These are phyloP conservation scores for Hirtodrosophila histrioides DNA, from an alignment of 2,888 invertebrate species.

Conservation along the genomic window DNA sequence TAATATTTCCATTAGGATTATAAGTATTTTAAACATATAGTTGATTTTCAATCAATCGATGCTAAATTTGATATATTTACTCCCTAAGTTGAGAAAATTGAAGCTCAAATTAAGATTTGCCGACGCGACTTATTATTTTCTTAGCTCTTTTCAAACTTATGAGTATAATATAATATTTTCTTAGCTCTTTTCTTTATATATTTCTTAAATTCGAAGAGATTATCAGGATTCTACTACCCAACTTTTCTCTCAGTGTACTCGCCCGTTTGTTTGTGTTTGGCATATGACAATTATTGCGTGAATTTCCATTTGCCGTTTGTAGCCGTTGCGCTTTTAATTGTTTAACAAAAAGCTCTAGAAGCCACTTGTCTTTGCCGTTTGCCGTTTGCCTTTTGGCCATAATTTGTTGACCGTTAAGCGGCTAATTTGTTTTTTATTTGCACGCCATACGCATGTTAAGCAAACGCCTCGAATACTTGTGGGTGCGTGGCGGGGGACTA, in stretches of 20 bases:
- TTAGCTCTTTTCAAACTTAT: neutral
- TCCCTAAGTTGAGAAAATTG: neutral
- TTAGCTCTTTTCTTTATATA: neutral
- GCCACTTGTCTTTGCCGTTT: slow-evolving; percentile 33
- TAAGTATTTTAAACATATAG: too few species aligned
- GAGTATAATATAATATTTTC: too few species aligned
- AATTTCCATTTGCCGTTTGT: slow-evolving; percentile 51
- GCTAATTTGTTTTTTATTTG: slow-evolving; percentile 53
- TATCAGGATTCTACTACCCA: neutral
- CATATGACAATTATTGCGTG: slow-evolving; percentile 70
- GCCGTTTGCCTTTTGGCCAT: slow-evolving; percentile 35
- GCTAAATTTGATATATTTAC: too few species aligned
- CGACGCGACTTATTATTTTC: too few species aligned
- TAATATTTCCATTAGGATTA: too few species aligned
- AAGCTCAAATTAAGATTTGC: slow-evolving; percentile 1
- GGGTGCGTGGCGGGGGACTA: neutral
- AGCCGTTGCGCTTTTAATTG: slow-evolving; percentile 43
- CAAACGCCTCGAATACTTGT: slow-evolving; percentile 14
- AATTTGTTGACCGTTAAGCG: slow-evolving; percentile 40
- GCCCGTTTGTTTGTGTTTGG: slow-evolving; percentile 31
- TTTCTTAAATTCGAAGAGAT: neutral
- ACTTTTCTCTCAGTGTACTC: slow-evolving; percentile 34
- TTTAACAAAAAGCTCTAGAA: slow-evolving; percentile 27
- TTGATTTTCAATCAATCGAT: too few species aligned
- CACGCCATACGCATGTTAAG: slow-evolving; percentile 40